These are phyloP conservation scores for Brachylomia viminalis DNA, from an alignment of 2,888 invertebrate species.

Conservation along the genomic window DNA sequence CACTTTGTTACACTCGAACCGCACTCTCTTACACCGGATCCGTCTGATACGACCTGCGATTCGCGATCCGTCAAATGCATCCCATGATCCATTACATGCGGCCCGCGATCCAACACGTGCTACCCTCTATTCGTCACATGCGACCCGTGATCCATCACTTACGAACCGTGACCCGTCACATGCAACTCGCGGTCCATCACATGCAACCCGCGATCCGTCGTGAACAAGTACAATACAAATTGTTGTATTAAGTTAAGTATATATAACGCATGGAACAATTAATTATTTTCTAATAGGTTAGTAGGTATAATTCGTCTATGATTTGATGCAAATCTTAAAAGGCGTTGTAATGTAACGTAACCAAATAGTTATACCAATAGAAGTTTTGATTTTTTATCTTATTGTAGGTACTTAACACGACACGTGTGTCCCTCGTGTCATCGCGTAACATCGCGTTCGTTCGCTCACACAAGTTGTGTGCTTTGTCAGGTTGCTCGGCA, in stretches of 20 bases:
- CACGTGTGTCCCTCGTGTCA: not conserved
- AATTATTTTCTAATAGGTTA: not conserved
- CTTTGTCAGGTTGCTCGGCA: not conserved
- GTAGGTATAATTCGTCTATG: not conserved
- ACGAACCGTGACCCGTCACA: not conserved
- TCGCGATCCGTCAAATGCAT: not conserved
- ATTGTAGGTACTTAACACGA: not conserved
- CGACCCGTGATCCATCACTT: not conserved
- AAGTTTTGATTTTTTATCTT: not conserved
- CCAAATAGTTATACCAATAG: too few species aligned
- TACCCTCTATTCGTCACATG: too few species aligned
- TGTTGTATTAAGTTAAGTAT: not conserved
- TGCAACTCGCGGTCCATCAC: not conserved
- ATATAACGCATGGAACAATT: not conserved
- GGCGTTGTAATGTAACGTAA: slow-evolving; percentile 14
- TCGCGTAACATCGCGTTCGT: not conserved
- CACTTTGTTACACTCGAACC: not conserved
- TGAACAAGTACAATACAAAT: not conserved
- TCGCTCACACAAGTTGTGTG: not conserved
- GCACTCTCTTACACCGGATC: too few species aligned
- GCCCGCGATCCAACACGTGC: not conserved
- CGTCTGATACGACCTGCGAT: too few species aligned
- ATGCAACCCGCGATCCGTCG: not conserved
- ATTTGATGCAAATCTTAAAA: not conserved
- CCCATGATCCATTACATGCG: too few species aligned